phyloP scores from a whole-genome alignment of 2,797 vertebrate genomes.

The Buphagus erythrorhynchus region DNA sequence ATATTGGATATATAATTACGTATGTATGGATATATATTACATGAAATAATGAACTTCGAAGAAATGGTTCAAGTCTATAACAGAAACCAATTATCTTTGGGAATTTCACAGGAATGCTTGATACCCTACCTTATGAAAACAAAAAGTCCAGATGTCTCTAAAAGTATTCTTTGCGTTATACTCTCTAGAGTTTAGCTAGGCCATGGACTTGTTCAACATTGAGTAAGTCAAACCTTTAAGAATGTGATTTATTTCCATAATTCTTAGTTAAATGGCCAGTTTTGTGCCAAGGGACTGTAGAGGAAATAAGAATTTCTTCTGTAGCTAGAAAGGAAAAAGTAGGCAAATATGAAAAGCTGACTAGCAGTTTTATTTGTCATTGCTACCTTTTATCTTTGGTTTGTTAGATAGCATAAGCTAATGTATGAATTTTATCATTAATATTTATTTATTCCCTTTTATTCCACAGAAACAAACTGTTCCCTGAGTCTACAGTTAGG shows the following conservation, averaged over 20 bases:
- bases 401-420: not conserved
- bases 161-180: not conserved
- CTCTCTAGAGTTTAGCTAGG: not conserved
- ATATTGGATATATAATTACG: not conserved
- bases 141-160: not conserved
- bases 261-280: not conserved
- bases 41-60: not conserved
- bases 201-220: not conserved
- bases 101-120: not conserved
- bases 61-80: not conserved
- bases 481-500: conserved; percentile 82
- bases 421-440: not conserved
- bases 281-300: not conserved
- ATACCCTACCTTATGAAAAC: not conserved
- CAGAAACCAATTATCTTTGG: not conserved
- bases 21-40: not conserved
- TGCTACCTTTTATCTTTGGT: not conserved
- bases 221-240: not conserved
- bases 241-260: not conserved
- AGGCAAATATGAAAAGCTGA: not conserved
- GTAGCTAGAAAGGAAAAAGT: not conserved
- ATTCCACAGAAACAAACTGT: conserved; percentile 78
- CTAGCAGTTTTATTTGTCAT: not conserved
- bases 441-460: conserved; percentile 15
- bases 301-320: not conserved